Percentiles rank a stretch among this genome's conserved stretches.
phyloP scores from a whole-genome alignment of 2,888 invertebrate genomes.

The Netelia melanura region DNA sequence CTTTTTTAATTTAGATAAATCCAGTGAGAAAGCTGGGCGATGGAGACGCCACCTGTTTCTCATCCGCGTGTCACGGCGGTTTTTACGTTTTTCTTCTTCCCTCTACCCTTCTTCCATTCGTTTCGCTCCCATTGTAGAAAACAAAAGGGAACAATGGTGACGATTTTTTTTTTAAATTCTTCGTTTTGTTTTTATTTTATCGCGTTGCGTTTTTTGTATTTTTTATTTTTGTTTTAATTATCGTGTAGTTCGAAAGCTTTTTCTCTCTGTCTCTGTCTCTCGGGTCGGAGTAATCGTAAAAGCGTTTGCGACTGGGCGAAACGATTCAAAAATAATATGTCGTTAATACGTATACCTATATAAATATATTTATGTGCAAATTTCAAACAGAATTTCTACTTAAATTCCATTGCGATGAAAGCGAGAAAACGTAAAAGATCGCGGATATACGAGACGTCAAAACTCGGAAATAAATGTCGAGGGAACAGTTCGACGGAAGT shows the following conservation, averaged over 20 bases:
- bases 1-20: conserved; percentile 45
- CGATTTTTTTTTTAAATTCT: no score
- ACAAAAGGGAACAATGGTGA: conserved; percentile 1
- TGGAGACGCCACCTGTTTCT: not conserved
- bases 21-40: not conserved
- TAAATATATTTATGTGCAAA: no score
- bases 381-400: no score
- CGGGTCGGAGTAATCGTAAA: not conserved
- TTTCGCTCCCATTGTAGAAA: conserved; percentile 1
- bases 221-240: not conserved
- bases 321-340: not conserved
- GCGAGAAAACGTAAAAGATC: no score
- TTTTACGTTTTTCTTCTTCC: conserved; percentile 2
- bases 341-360: not conserved
- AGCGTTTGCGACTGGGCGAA: not conserved
- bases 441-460: no score
- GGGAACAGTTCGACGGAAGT: no score
- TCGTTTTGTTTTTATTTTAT: not conserved
- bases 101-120: not conserved
- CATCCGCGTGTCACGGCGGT: not conserved
- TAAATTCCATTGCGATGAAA: no score
- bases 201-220: not conserved
- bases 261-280: not conserved
- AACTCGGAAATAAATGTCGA: no score
- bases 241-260: conserved; percentile 8